Evolutionary conservation across 2,797 vertebrate species (phyloP).

Genomic region (Pristis pectinata): DNA sequence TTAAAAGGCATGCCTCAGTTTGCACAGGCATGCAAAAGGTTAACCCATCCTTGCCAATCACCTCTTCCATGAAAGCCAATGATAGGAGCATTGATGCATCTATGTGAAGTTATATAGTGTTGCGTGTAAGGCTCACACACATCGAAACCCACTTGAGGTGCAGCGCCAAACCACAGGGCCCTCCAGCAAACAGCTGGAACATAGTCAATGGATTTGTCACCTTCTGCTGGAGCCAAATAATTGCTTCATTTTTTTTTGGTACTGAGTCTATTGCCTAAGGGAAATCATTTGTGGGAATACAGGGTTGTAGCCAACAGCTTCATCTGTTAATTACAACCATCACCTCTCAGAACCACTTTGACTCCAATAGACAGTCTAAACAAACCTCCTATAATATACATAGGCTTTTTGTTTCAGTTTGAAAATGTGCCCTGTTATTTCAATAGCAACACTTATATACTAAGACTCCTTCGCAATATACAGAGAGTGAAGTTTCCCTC

Average conservation of each 20-base stretch:
- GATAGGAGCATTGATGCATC: background rate
- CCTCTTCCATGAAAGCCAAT: background rate
- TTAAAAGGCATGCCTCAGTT: background rate
- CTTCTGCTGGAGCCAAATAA: slow-evolving; percentile 70
- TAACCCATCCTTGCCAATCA: background rate
- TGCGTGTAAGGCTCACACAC: slow-evolving; percentile 33
- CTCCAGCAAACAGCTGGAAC: slow-evolving; percentile 36
- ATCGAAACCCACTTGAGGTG: slow-evolving; percentile 24
- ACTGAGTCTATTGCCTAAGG: slow-evolving; percentile 64
- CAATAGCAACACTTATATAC: background rate
- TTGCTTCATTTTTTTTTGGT: slow-evolving; percentile 63
- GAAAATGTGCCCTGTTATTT: slow-evolving; percentile 30
- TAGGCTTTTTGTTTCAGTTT: slow-evolving; percentile 31
- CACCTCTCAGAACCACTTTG: slow-evolving; percentile 18
- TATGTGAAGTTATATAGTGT: background rate
- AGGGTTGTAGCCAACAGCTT: slow-evolving; percentile 28
- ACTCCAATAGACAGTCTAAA: slow-evolving; percentile 31
- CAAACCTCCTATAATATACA: slow-evolving; percentile 15
- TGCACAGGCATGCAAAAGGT: slow-evolving; percentile 20
- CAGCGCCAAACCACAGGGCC: slow-evolving; percentile 33
- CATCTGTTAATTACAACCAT: slow-evolving; percentile 36
- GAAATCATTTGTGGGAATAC: slow-evolving; percentile 63
- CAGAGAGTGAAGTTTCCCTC: background rate
- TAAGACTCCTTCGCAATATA: background rate
- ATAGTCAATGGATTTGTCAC: slow-evolving; percentile 47